Evolutionary conservation across 2,888 invertebrate species (phyloP).

Genomic region (Suillia variegata): DNA sequence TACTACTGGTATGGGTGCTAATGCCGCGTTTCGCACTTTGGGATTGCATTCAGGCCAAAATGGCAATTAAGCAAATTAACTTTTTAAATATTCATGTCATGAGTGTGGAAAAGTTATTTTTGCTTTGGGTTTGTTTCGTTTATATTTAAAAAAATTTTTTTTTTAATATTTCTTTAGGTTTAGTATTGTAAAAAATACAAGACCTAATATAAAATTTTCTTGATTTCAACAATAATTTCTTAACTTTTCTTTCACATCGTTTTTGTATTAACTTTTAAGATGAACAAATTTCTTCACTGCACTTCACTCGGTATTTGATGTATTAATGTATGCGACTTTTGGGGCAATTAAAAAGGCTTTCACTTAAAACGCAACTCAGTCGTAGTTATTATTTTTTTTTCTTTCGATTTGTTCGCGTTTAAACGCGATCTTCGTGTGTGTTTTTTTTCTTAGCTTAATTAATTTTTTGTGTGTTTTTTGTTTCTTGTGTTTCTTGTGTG

Average conservation of each 20-base stretch:
- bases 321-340: too few species aligned
- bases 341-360: constrained; percentile 3
- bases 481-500: too few species aligned
- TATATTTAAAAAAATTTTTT: neutral
- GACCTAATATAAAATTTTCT: neutral
- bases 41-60: neutral
- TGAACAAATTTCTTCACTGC: too few species aligned
- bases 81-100: too few species aligned
- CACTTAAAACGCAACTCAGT: constrained; percentile 4
- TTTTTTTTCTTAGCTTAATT: neutral
- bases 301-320: too few species aligned
- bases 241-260: constrained; percentile 5
- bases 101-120: too few species aligned
- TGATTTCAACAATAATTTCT: neutral
- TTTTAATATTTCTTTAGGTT: neutral
- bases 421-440: neutral
- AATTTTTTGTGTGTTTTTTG: neutral
- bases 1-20: constrained; percentile 11
- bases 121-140: neutral
- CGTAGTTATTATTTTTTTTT: too few species aligned
- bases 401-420: constrained; percentile 1
- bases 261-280: too few species aligned
- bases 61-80: neutral
- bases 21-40: neutral
- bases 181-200: too few species aligned